These are phyloP conservation scores for Polyommatus icarus DNA, from an alignment of 2,888 invertebrate genomes.

Conservation along the genomic window DNA sequence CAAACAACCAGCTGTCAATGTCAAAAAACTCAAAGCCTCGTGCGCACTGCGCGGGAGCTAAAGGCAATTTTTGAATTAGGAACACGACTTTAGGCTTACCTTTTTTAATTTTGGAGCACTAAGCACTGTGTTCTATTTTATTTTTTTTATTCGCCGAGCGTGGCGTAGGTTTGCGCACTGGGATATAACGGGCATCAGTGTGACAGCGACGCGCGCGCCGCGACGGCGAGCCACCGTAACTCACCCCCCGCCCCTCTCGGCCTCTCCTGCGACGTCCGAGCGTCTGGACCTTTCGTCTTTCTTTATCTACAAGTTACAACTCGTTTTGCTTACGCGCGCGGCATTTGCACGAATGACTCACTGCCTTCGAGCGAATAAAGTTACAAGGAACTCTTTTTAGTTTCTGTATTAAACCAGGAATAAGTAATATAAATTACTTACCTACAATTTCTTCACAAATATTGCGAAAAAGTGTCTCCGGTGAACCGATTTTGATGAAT, in stretches of 20 bases:
- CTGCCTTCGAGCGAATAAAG: background rate
- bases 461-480: too few relatives aligned
- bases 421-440: too few relatives aligned
- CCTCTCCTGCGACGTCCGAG: slow-evolving; percentile 38
- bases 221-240: slow-evolving; percentile 57
- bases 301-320: slow-evolving; percentile 15
- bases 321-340: background rate
- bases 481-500: too few relatives aligned
- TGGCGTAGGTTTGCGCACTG: slow-evolving; percentile 34
- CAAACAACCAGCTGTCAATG: slow-evolving; percentile 59
- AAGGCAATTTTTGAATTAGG: slow-evolving; percentile 23
- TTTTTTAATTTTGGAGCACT: slow-evolving; percentile 11
- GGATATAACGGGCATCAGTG: slow-evolving; percentile 51
- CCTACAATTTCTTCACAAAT: too few relatives aligned
- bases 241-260: slow-evolving; percentile 43
- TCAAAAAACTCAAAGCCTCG: slow-evolving; percentile 50
- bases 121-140: background rate
- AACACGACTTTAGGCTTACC: slow-evolving; percentile 36
- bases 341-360: background rate
- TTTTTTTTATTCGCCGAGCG: background rate
- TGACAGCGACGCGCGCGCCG: slow-evolving; percentile 64
- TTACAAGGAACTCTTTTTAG: background rate
- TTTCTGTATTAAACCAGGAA: too few relatives aligned
- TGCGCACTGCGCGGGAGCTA: slow-evolving; percentile 38
- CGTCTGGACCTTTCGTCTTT: slow-evolving; percentile 29